A percentile compares a stretch with the other conserved stretches of the same genome.
Conservation (phyloP, 1,140 invertebrate species). For the Lasaia peninsularis region DNA sequence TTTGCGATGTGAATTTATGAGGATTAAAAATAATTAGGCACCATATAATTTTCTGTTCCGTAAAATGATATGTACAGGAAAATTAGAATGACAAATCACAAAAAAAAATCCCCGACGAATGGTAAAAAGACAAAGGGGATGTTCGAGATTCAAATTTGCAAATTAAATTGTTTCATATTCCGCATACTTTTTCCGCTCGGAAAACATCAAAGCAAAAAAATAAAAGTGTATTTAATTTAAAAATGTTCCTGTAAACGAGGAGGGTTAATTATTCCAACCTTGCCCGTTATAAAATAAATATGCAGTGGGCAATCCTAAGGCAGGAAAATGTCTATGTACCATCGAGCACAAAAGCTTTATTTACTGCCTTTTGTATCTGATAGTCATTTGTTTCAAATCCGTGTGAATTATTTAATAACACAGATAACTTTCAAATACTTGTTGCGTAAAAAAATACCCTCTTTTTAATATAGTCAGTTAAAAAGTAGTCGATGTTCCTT, state of each 20-base stretch:
- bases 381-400: too few species aligned
- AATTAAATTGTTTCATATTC: conserved; percentile 18
- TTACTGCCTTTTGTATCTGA: too few species aligned
- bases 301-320: conserved; percentile 12
- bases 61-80: neutral
- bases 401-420: too few species aligned
- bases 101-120: conserved; percentile 7
- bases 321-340: conserved; percentile 11
- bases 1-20: neutral
- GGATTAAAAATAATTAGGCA: neutral
- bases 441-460: too few species aligned
- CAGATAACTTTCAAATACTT: too few species aligned
- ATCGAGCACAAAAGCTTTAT: neutral
- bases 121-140: conserved; percentile 11
- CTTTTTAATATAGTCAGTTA: too few species aligned
- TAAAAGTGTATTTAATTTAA: conserved; percentile 19
- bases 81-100: conserved; percentile 13
- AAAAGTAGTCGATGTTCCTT: too few species aligned
- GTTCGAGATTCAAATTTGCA: conserved; percentile 11
- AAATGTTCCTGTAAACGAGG: conserved; percentile 17
- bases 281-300: conserved; percentile 17
- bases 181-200: conserved; percentile 16
- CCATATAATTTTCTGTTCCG: neutral
- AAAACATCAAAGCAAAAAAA: conserved; percentile 20
- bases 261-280: conserved; percentile 19